These are phyloP conservation scores for Erebia ligea DNA, from an alignment of 2,888 invertebrate species.

Conservation along the genomic window DNA sequence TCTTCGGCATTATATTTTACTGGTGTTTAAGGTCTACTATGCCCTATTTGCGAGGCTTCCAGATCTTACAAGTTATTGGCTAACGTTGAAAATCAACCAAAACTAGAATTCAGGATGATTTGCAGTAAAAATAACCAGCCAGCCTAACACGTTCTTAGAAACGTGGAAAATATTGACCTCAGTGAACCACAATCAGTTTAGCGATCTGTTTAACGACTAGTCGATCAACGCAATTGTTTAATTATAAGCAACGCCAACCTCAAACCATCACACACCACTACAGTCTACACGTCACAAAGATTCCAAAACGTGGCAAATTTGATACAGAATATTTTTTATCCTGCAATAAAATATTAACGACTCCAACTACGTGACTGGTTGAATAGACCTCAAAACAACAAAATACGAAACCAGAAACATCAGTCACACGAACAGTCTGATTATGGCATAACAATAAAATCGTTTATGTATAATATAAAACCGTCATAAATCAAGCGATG, in stretches of 20 bases:
- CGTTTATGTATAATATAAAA: slow-evolving; percentile 40
- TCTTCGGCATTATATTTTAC: slow-evolving; percentile 1
- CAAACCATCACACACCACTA: not conserved
- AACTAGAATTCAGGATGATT: not conserved
- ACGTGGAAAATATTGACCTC: slow-evolving; percentile 9
- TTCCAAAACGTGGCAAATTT: not conserved
- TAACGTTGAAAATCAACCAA: not conserved
- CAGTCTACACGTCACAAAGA: not conserved
- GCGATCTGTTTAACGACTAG: slow-evolving; percentile 8
- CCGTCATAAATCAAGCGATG: slow-evolving; percentile 48
- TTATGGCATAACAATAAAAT: slow-evolving; percentile 20
- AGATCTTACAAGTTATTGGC: not conserved
- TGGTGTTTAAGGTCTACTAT: not conserved
- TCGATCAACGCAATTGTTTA: slow-evolving; percentile 12
- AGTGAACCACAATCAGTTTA: slow-evolving; percentile 3
- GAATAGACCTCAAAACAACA: not conserved
- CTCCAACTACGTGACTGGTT: not conserved
- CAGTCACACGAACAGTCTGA: slow-evolving; percentile 5
- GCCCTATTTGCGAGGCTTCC: not conserved
- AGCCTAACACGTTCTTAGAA: not conserved
- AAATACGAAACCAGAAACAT: slow-evolving; percentile 26
- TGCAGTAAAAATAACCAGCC: too few species aligned
- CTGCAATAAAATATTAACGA: slow-evolving; percentile 1
- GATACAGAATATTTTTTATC: not conserved
- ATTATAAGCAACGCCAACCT: not conserved